Base-by-base conservation (phyloP, 1,140 invertebrate genomes). In the Leptinotarsa texana region DNA sequence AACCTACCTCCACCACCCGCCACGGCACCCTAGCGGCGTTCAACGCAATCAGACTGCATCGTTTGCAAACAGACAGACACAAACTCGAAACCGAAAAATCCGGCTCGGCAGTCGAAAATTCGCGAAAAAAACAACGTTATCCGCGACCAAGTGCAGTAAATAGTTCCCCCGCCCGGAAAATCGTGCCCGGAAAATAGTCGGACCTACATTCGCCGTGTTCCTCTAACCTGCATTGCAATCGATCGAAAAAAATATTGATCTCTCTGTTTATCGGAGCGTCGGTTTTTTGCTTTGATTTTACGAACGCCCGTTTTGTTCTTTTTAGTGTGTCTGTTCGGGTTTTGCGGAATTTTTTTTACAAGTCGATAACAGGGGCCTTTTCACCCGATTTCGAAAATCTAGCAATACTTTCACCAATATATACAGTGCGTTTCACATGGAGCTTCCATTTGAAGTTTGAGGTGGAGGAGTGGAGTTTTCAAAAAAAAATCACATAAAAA, bases 161-260 rank as follows among this genome's bases (percentile, higher is more conserved):
- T 65, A 48, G 48, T 69, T 21, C 42, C 24, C 62, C 17, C 33
- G 66, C 72, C 61, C 66, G 72, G 49, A 22, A 22, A 70, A 70
- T 51, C 21, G 17, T 21, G 21, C n/a, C 69, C n/a, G 11, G n/a
- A 57, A 70, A 57, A 27, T 15, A 13, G n/a, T 42, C 51, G 47
- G 69, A 70, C 69, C 69, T 61, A 70, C 24, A 47, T 70, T 47
- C 72, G 47, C 33, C 33, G 51, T 78, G 72, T 76, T 76, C 74
- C 74, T 69, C 48, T 79, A 79, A 79, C 78, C 78, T 76, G 80
- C 79, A 78, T 77, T 79, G 71, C 62, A 80, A 83, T 83, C 82
- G 82, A 83, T 83, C 78, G 74, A 65, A 76, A 76, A 57, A 81
- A 83, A 80, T 83, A 83, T 83, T 79, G 81, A 83, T 83, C 77